Base-by-base conservation (phyloP, 2,113 vertebrate species). In the Tenrec ecaudatus region DNA sequence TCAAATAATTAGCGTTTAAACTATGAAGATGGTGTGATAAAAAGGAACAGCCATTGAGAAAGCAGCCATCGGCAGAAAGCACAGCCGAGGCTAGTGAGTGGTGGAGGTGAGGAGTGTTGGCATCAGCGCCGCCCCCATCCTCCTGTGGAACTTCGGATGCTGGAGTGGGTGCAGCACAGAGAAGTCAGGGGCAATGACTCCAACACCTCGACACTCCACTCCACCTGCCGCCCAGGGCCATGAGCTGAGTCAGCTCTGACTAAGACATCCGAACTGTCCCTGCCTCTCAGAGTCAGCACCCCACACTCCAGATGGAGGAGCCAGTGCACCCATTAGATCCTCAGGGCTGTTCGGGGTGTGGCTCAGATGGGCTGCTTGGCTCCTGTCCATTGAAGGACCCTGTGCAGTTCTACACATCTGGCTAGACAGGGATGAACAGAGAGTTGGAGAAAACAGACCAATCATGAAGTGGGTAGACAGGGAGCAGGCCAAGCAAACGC, bases 1-100 rank as follows among this genome's bases (percentile, higher is more conserved):
- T 76, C 71, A 47, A 81, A 90, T 17, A 40, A 31, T 40, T 64
- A 64, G 19, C 79, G 29, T 87, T 91, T 73, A 71, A 29, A 92
- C 15, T 38, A 62, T 38, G 57, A 75, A 86, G 71, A 33, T 27
- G 17, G 2, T 64, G n/a, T 38, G 58, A 79, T 68, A 43, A 91
- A 91, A 91, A 31, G 47, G 29, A 66, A 66, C 22, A 53, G 12
- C 36, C 14, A 19, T 23, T 6, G 17, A 19, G 58, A 5, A 92
- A 77, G 77, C 2, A 77, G 90, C 29, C 58, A 31, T 6, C 25
- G 68, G 38, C 69, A 82, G 43, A 78, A 89, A 62, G 38, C 5
- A 5, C 8, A 19, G 12, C 2, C 23, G 3, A 31, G 62, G 25
- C 3, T 17, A 22, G 27, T 19, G 19, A 66, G 2, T 17, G 25